phyloP scores from a whole-genome alignment of 2,113 vertebrate genomes.

The Accipiter virgatus region DNA sequence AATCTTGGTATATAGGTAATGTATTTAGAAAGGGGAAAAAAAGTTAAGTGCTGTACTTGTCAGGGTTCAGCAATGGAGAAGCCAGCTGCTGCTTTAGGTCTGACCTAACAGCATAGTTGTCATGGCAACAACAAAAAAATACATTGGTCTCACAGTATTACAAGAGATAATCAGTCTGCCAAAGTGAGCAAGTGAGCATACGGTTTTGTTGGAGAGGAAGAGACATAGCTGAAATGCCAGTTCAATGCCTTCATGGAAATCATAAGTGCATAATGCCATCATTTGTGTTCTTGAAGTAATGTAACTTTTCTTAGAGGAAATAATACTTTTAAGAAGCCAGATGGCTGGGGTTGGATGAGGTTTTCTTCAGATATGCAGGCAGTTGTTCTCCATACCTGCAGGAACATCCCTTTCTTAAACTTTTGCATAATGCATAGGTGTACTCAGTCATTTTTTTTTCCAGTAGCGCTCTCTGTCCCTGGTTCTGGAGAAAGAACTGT shows the following conservation, averaged over 20 bases:
- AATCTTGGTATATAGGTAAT: background rate
- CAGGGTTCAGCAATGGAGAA: background rate
- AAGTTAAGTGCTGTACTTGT: background rate
- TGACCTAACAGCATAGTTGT: background rate
- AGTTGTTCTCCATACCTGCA: background rate
- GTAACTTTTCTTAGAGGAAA: background rate
- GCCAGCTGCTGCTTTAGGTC: background rate
- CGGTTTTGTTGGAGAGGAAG: background rate
- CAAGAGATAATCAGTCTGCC: background rate
- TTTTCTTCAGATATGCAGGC: background rate
- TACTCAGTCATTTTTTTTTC: background rate
- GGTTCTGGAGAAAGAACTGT: background rate
- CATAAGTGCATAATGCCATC: background rate
- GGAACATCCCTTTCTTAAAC: background rate
- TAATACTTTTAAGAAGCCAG: background rate
- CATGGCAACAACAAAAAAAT: background rate
- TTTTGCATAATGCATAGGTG: too few relatives aligned
- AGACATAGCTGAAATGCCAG: background rate
- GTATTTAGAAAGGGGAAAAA: background rate
- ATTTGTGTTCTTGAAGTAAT: background rate
- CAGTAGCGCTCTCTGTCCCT: background rate
- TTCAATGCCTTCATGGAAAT: background rate
- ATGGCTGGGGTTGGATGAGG: background rate
- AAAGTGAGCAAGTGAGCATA: rapidly evolving
- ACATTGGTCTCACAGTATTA: background rate